These are phyloP conservation scores for Thomomys bottae DNA, from an alignment of 2,113 vertebrate genomes.

Conservation along the genomic window DNA sequence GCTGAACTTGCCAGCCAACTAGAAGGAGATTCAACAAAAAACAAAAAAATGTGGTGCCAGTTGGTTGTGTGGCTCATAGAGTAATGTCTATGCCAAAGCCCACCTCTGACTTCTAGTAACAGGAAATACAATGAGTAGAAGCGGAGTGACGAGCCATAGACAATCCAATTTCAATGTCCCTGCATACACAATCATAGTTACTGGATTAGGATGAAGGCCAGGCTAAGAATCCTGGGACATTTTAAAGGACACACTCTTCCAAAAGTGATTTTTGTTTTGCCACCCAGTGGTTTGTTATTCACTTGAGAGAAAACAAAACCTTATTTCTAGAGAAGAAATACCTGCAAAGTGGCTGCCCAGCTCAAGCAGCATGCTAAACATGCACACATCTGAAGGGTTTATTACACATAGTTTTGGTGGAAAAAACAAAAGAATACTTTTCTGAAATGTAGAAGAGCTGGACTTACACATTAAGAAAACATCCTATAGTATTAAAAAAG, in stretches of 20 bases:
- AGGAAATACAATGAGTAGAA: background rate
- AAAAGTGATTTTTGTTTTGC: background rate
- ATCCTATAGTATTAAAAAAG: background rate
- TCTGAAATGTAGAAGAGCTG: background rate
- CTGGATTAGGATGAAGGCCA: background rate
- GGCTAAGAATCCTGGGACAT: background rate
- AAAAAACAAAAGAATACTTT: background rate
- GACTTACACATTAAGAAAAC: background rate
- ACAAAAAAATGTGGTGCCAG: slow-evolving; percentile 66
- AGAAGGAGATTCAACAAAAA: slow-evolving; percentile 61
- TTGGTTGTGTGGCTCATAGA: slow-evolving; percentile 60
- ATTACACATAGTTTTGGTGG: background rate
- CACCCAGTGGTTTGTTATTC: background rate
- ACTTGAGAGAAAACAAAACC: background rate
- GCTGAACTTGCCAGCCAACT: slow-evolving; percentile 48
- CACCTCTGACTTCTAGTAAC: slow-evolving; percentile 14
- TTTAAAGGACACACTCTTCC: background rate
- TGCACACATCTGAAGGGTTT: background rate
- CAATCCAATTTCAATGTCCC: background rate
- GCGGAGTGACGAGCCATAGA: background rate
- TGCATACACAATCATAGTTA: background rate
- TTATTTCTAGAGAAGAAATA: background rate
- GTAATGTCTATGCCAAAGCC: slow-evolving; percentile 57
- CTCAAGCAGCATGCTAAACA: background rate
- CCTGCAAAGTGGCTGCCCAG: background rate